Conservation (phyloP, 2,113 vertebrate genomes). For the Neogobius melanostomus region DNA sequence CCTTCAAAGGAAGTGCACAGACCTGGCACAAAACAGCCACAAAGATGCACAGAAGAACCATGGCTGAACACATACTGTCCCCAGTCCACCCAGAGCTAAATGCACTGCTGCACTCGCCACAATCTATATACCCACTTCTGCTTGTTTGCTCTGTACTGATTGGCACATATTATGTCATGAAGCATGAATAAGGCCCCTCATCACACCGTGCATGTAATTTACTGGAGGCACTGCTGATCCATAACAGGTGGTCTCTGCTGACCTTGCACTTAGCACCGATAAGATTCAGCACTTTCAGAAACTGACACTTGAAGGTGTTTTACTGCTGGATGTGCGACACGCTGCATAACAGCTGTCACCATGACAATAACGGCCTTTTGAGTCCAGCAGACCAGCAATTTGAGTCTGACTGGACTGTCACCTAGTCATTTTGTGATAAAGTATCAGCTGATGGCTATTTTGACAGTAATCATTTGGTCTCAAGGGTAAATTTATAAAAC, state of each 20-base stretch:
- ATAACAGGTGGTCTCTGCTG: conserved; percentile 54
- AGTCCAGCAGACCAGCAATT: conserved; percentile 61
- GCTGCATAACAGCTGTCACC: conserved; percentile 38
- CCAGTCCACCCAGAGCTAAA: conserved; percentile 26
- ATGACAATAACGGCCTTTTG: conserved; percentile 36
- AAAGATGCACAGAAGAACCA: conserved; percentile 53
- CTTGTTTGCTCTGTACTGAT: conserved; percentile 48
- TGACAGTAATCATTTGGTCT: conserved; percentile 52
- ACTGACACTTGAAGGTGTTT: conserved; percentile 49
- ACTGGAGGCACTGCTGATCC: conserved; percentile 56
- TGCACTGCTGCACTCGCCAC: conserved; percentile 25
- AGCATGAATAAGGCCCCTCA: conserved; percentile 56
- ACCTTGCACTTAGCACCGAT: conserved; percentile 50
- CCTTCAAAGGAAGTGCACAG: conserved; percentile 66
- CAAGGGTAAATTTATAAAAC: conserved; percentile 48
- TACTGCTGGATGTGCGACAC: conserved; percentile 21
- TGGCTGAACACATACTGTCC: conserved; percentile 50
- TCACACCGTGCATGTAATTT: conserved; percentile 59
- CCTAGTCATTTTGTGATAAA: conserved; percentile 63
- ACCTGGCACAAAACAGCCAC: conserved; percentile 50
- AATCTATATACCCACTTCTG: conserved; percentile 64
- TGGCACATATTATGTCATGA: conserved; percentile 49
- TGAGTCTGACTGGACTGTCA: conserved; percentile 52
- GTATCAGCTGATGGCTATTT: conserved; percentile 39
- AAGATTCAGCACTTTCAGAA: conserved; percentile 67